These are phyloP conservation scores for Cydia strobilella DNA, from an alignment of 1,140 invertebrate genomes.

Conservation along the genomic window DNA sequence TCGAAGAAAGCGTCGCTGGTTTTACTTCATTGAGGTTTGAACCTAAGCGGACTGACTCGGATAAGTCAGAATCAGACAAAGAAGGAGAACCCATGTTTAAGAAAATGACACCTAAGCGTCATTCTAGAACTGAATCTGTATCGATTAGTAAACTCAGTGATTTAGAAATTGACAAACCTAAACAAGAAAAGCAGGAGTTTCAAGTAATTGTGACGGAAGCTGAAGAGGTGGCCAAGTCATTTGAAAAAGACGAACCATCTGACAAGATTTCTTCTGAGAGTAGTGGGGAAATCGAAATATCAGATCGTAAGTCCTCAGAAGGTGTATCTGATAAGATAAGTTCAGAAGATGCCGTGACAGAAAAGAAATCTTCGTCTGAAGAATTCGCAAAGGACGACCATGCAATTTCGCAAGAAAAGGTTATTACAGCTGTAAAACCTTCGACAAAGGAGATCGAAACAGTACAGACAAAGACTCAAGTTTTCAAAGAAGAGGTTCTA, in stretches of 20 bases:
- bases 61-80: constrained; percentile 68
- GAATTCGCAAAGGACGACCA: constrained; percentile 61
- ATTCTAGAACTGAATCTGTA: constrained; percentile 75
- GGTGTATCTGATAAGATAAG: constrained; percentile 77
- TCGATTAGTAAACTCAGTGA: constrained; percentile 74
- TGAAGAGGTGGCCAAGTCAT: constrained; percentile 68
- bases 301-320: constrained; percentile 77
- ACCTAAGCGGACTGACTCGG: constrained; percentile 52
- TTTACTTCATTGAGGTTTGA: constrained; percentile 70
- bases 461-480: constrained; percentile 45
- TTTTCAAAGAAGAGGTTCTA: constrained; percentile 48
- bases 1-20: constrained; percentile 71
- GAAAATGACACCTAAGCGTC: constrained; percentile 75
- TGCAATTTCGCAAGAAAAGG: constrained; percentile 41
- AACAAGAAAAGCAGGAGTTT: constrained; percentile 68
- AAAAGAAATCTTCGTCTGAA: constrained; percentile 77
- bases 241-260: constrained; percentile 74
- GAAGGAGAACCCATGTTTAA: constrained; percentile 71
- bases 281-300: constrained; percentile 78
- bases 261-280: constrained; percentile 80
- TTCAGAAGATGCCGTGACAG: constrained; percentile 78
- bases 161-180: constrained; percentile 51
- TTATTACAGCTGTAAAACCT: constrained; percentile 26
- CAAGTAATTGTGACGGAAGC: constrained; percentile 79
- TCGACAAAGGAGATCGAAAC: constrained; percentile 50